Percentiles rank a stretch among this genome's conserved stretches.
Conservation (phyloP, 53 echinoderm and acorn worm genomes). For the Glandiceps talaboti region DNA sequence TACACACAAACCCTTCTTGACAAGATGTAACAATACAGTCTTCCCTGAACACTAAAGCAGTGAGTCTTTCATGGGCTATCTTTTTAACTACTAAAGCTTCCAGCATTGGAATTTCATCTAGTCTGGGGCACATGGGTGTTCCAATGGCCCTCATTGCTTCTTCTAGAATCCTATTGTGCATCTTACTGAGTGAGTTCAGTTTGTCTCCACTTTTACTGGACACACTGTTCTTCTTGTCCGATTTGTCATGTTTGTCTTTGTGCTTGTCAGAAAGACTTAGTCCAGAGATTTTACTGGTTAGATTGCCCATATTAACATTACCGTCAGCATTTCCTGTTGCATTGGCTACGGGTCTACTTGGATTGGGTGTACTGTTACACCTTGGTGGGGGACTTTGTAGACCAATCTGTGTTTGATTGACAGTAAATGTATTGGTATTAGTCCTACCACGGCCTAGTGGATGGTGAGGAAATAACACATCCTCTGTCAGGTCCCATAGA, state of each 20-base stretch:
- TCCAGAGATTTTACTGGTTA: slow-evolving; percentile 60
- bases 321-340: slow-evolving; percentile 48
- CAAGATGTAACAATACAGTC: slow-evolving; percentile 92
- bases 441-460: slow-evolving; percentile 70
- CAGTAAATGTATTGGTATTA: slow-evolving; percentile 24
- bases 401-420: slow-evolving; percentile 41
- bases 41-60: slow-evolving; percentile 74
- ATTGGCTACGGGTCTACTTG: slow-evolving; percentile 11
- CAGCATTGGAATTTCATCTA: slow-evolving; percentile 80
- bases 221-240: slow-evolving; percentile 81
- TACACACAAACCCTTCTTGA: slow-evolving; percentile 95
- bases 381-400: slow-evolving; percentile 25
- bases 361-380: slow-evolving; percentile 51
- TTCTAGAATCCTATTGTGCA: slow-evolving; percentile 72
- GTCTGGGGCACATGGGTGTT: slow-evolving; percentile 76
- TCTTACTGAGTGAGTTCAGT: slow-evolving; percentile 60
- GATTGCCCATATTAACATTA: slow-evolving; percentile 18
- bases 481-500: slow-evolving; percentile 97
- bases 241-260: slow-evolving; percentile 49
- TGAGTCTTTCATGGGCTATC: slow-evolving; percentile 88
- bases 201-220: slow-evolving; percentile 82
- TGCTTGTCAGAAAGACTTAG: slow-evolving; percentile 70
- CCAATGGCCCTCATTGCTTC: slow-evolving; percentile 64
- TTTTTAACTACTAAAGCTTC: slow-evolving; percentile 89
- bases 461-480: slow-evolving; percentile 63